These are phyloP conservation scores for Passer domesticus DNA, from an alignment of 2,113 vertebrate genomes.

Conservation along the genomic window DNA sequence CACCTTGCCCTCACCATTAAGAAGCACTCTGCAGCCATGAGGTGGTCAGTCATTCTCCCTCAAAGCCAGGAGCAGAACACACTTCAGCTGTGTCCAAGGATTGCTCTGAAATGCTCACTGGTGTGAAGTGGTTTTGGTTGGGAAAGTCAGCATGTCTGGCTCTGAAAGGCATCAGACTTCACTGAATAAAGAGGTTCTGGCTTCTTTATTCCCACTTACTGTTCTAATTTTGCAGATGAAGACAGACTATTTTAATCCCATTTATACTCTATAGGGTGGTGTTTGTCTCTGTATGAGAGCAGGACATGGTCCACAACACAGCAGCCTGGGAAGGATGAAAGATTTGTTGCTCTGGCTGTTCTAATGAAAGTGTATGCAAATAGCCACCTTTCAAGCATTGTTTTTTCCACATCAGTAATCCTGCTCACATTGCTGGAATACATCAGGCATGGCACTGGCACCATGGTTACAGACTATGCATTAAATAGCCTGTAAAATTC, in stretches of 20 bases:
- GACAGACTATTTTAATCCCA: not conserved
- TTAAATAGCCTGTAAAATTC: not conserved
- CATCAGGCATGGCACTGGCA: not conserved
- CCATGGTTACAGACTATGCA: not conserved
- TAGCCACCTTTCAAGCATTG: slow-evolving; percentile 1
- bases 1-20: not conserved
- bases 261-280: not conserved
- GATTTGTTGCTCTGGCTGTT: not conserved
- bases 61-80: not conserved
- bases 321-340: not conserved
- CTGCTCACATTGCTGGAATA: not conserved
- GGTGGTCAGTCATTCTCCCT: not conserved
- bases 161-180: not conserved
- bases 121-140: not conserved
- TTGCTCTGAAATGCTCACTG: not conserved
- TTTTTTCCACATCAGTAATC: slow-evolving; percentile 4
- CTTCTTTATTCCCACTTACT: not conserved
- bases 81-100: not conserved
- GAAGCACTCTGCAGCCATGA: not conserved
- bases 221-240: not conserved
- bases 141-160: not conserved
- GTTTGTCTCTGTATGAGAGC: not conserved
- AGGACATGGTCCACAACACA: not conserved
- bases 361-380: slow-evolving; percentile 26
- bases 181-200: not conserved